Evolutionary conservation across 2,888 invertebrate species (phyloP), one percentile per base, ranked within the genome.

Genomic region (Byasa hedistus): DNA sequence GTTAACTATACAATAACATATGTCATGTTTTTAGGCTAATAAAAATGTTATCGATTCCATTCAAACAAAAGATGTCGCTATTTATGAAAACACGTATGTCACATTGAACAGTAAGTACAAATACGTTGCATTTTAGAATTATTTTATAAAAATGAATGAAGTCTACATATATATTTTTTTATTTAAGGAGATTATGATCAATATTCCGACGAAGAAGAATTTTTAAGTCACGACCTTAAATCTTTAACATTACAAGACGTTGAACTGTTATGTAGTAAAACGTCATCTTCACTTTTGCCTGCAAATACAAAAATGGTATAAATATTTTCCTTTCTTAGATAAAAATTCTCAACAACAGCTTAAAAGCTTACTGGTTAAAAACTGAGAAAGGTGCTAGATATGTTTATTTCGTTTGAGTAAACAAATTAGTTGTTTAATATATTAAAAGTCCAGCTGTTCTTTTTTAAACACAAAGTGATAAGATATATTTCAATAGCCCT

Each of bases 121-220:
- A 17, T 57, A 51, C 21, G 23, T 1, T 27, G 19, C 48, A n/a
- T 19, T 48, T 48, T 5, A 48, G 5, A 48, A 48, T 39, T 15
- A 39, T 5, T 5, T 48, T 48, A 19, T 48, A 48, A 48, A n/a
- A 48, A 48, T n/a, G 4, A 3, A 22, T 54, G 52, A 10, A 54
- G 12, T 54, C 22, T 54, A 22, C 10, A 54, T 15, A 22, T 23
- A 10, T 17, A 44, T 54, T 57, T n/a, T 21, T 57, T 55, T 15
- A 54, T 65, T 64, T 71, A 10, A 91, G 90, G 89, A 68, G 91
- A 91, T 71, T 86, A 87, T 66, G 91, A 91, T 12, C 88, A 85
- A 75, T 82, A 78, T 72, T 87, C 86, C 1, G 89, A 89, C 69
- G 88, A 86, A 57, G 87, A 87, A 51, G 83, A 81, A 52, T 81